These are phyloP conservation scores for Aegotheles bennettii DNA, from an alignment of 2,113 vertebrate species.

Conservation along the genomic window DNA sequence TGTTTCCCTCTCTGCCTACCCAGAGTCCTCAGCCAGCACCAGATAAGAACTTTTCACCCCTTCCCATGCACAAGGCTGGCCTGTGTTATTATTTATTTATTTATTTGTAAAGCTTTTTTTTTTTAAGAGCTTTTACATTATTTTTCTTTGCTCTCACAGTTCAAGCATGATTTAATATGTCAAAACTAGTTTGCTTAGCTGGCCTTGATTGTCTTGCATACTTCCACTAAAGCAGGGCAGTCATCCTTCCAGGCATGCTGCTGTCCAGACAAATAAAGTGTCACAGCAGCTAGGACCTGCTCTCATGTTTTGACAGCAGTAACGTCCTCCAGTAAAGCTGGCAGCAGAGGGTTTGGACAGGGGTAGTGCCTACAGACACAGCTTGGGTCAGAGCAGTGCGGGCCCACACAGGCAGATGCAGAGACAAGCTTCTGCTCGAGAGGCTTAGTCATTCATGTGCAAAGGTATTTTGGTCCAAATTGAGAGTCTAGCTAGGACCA, in stretches of 20 bases:
- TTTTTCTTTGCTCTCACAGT: slow-evolving; percentile 68
- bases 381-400: neutral
- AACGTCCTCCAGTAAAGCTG: slow-evolving; percentile 26
- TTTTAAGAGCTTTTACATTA: slow-evolving; percentile 58
- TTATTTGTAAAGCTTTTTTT: slow-evolving; percentile 57
- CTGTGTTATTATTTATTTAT: slow-evolving; percentile 68
- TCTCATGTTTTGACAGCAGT: slow-evolving; percentile 60
- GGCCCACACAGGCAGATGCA: neutral
- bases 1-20: neutral
- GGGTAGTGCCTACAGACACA: neutral
- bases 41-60: slow-evolving; percentile 6
- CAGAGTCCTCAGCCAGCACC: neutral
- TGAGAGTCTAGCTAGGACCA: neutral
- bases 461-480: neutral
- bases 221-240: slow-evolving; percentile 61
- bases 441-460: neutral
- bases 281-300: slow-evolving; percentile 32
- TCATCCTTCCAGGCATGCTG: slow-evolving; percentile 51
- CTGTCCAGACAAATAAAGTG: slow-evolving; percentile 67
- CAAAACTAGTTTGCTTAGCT: slow-evolving; percentile 75
- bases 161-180: slow-evolving; percentile 81
- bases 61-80: neutral
- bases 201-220: slow-evolving; percentile 74
- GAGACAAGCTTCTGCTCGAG: neutral
- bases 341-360: neutral